Evolutionary conservation across 2,888 invertebrate genomes (phyloP).

Genomic region (Leptura quadrifasciata): DNA sequence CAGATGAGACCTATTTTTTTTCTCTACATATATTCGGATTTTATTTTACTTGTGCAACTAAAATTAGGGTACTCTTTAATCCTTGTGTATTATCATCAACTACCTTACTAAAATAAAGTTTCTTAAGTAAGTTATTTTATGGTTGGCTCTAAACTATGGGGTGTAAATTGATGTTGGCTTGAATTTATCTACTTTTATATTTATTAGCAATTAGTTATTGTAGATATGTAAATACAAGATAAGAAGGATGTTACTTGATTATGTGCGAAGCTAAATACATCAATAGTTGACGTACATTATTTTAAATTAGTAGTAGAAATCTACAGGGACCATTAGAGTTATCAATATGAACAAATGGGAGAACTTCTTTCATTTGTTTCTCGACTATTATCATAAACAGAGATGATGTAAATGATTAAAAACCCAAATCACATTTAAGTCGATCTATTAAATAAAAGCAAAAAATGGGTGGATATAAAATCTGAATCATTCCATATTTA

Average conservation of each 20-base stretch:
- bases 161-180: too few relatives aligned
- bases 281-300: too few relatives aligned
- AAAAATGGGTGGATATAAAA: background rate
- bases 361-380: background rate
- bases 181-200: too few relatives aligned
- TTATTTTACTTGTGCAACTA: background rate
- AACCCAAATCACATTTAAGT: background rate
- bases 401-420: background rate
- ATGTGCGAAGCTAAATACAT: too few relatives aligned
- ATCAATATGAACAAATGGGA: background rate
- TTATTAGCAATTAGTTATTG: too few relatives aligned
- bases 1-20: conserved; percentile 2
- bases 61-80: background rate
- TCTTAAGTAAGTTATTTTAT: background rate
- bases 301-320: background rate
- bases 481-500: background rate
- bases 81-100: background rate
- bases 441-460: background rate
- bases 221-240: background rate
- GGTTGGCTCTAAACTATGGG: too few relatives aligned
- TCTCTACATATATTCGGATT: background rate
- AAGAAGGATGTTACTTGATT: too few relatives aligned
- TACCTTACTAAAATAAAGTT: background rate
- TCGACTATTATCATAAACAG: background rate
- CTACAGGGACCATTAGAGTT: background rate